Base-by-base conservation (phyloP, 1,140 invertebrate species). In the Anastrepha ludens region DNA sequence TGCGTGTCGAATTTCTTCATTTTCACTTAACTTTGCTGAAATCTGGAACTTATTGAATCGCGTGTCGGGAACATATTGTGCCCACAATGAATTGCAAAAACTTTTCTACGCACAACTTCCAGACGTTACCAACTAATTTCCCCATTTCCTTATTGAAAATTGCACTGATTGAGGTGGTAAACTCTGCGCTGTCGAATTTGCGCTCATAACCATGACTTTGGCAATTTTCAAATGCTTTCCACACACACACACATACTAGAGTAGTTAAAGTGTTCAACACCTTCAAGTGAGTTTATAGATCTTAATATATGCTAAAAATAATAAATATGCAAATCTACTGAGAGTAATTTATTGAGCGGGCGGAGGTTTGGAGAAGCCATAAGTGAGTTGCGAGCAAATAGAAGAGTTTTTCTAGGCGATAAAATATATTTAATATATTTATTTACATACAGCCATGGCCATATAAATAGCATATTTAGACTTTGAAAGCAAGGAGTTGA, bases 11-110 rank as follows among this genome's bases (percentile, higher is more conserved):
- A 74, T 17, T 47, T 74, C 67, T 44, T 74, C 39, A 44, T 74
- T 74, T 74, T 44, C 67, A 74, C 9, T 81, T 9, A 81, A 81
- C 74, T 81, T 81, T 81, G 74, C 9, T 15, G 3, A 81, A 81
- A 55, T 81, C 17, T 55, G n/a, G 47, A 81, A 47, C 55, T 81
- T 81, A 81, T 81, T 55, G 47, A 81, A 81, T 58, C 20, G 47
- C 74, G 20, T n/a, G 74, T 81, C 74, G 74, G 3, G 17, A 41
- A 29, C 74, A 81, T 15, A 20, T 81, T 81, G 74, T 47, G 74
- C 47, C 17, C 2, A 55, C 47, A 81, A 81, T 81, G 74, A 81
- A 20, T 81, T 81, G 67, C 74, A 20, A n/a, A 81, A 81, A 81
- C n/a, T 81, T 81, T 20, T 29, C 17, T 20, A 81, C 47, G 47